These are phyloP conservation scores for Pseudolycoriella hygida DNA, from an alignment of 2,888 invertebrate genomes.

Conservation along the genomic window DNA sequence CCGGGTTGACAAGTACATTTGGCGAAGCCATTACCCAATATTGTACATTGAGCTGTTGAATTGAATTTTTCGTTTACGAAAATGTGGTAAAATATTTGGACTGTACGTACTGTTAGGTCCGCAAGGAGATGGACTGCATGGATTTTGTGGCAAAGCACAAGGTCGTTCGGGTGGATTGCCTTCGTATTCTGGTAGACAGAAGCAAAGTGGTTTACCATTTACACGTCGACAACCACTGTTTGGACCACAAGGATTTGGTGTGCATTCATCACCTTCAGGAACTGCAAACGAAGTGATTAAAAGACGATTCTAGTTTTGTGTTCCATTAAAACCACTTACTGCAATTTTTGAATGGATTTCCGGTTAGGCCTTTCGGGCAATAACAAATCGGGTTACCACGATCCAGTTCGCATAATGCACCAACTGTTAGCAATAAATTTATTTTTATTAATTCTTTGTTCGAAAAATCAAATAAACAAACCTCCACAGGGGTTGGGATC, in stretches of 20 bases:
- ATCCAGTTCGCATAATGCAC: constrained; percentile 69
- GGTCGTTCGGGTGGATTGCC: constrained; percentile 60
- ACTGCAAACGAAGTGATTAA: constrained; percentile 42
- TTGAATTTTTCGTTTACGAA: no score
- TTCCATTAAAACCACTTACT: constrained; percentile 46
- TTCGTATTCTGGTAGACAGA: constrained; percentile 75
- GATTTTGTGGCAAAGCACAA: constrained; percentile 55
- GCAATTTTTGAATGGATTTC: constrained; percentile 80
- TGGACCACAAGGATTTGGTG: constrained; percentile 66
- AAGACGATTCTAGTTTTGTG: constrained; percentile 5
- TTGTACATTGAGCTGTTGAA: constrained; percentile 45
- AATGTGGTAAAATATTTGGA: no score
- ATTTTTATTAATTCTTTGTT: no score
- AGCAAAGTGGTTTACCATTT: constrained; percentile 59
- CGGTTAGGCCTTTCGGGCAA: constrained; percentile 76
- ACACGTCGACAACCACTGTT: constrained; percentile 69
- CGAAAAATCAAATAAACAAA: no score
- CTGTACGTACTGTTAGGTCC: constrained; percentile 47
- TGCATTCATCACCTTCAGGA: constrained; percentile 72
- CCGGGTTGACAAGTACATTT: constrained; percentile 75
- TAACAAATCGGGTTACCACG: constrained; percentile 75
- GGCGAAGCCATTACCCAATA: constrained; percentile 60
- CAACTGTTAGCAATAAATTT: constrained; percentile 26
- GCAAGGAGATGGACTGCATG: constrained; percentile 72
- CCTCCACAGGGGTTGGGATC: constrained; percentile 71